A percentile compares a stretch with the other conserved stretches of the same genome.
Evolutionary conservation across 2,113 vertebrate species (phyloP).

Genomic region (Nannobrachium achirus): DNA sequence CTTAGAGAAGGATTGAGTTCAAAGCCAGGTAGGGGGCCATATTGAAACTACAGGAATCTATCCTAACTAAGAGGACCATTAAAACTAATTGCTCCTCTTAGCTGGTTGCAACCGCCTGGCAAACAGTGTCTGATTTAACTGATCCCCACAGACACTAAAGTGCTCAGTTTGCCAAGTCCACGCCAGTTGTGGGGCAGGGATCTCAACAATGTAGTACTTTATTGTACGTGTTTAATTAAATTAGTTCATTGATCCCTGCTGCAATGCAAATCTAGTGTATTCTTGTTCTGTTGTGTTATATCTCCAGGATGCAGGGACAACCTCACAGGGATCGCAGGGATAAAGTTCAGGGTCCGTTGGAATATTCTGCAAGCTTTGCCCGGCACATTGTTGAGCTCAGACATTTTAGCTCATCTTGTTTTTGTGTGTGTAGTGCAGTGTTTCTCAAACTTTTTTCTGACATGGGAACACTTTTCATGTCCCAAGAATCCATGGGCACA

Average conservation of each 20-base stretch:
- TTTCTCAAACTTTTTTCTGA: too few relatives aligned
- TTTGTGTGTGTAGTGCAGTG: not conserved
- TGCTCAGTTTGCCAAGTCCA: slow-evolving; percentile 19
- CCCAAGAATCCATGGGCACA: too few relatives aligned
- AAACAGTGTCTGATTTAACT: slow-evolving; percentile 54
- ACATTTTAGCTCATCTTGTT: not conserved
- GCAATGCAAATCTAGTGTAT: slow-evolving; percentile 48
- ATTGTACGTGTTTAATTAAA: slow-evolving; percentile 67
- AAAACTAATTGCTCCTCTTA: slow-evolving; percentile 58
- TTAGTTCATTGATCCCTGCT: slow-evolving; percentile 42
- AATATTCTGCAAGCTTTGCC: not conserved
- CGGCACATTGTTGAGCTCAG: not conserved
- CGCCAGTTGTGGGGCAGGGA: slow-evolving; percentile 20
- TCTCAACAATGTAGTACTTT: slow-evolving; percentile 42
- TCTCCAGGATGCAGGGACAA: slow-evolving; percentile 30
- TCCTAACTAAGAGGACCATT: slow-evolving; percentile 56
- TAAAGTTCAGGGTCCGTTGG: not conserved
- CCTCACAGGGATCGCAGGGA: slow-evolving; percentile 30
- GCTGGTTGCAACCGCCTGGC: slow-evolving; percentile 47
- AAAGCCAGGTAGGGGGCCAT: slow-evolving; percentile 17
- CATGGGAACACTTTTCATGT: too few relatives aligned
- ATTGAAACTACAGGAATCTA: slow-evolving; percentile 41
- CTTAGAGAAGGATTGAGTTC: not conserved
- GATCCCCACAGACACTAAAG: slow-evolving; percentile 33
- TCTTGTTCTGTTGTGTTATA: slow-evolving; percentile 49